Base-by-base conservation (phyloP, 1,140 invertebrate genomes). In the Bombus consobrinus region DNA sequence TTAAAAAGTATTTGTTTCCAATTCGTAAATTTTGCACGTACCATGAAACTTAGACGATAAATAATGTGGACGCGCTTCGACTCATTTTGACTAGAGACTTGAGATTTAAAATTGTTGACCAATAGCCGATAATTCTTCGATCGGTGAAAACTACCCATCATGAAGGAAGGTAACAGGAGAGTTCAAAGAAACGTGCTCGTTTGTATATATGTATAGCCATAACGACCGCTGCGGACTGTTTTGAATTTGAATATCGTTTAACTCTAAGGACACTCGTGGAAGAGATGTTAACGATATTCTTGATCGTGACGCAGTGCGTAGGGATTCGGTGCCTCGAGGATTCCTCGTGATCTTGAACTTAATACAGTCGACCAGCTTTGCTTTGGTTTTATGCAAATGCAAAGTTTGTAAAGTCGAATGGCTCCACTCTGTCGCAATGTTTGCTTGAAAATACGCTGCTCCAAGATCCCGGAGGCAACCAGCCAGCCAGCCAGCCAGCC, bases 131-230 rank as follows among this genome's bases (percentile, higher is more conserved):
- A 34, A 59, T 62, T 72, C 39, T 15, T 71, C 13, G 57, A 28
- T 32, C 15, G 4, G 10, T 47, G 4, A n/a, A 28, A 4, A 53
- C 18, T 53, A 22, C 18, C 22, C 3, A 32, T 66, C 13, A 25
- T 5, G 5, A 18, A n/a, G 28, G 62, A 83, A 77, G 73, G 81
- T 69, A 28, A 41, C 1, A 53, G 12, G 22, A 9, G 39, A 57
- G 74, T 83, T 83, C 73, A 68, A 77, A 83, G 81, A 68, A 74
- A 66, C 69, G 18, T 10, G 18, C 12, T 47, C 39, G 53, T 18
- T 22, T 62, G 25, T 39, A 4, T 34, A 28, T 18, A 37, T 15
- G 34, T 79, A n/a, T 37, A 28, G 1, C 5, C 62, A 13, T 18
- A 25, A 47, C 62, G 22, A 28, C 12, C 18, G 34, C 12, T 25